Evolutionary conservation across 1,140 invertebrate species (phyloP), one percentile per base, ranked within the genome.

Genomic region (Drosophila sproati): DNA sequence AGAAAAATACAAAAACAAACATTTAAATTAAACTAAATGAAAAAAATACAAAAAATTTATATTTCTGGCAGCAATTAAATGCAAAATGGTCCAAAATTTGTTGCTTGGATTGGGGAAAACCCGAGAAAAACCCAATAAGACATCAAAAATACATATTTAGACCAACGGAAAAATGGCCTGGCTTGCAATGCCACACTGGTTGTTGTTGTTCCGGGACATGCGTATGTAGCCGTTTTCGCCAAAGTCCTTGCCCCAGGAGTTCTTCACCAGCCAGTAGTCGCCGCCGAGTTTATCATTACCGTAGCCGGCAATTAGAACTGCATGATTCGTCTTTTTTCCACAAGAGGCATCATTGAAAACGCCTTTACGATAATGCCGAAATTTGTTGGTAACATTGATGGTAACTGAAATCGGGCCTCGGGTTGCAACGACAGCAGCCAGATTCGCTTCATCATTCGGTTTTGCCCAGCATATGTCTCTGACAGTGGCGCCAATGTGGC

Each of bases 261-360:
- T 96, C 83, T 96, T 96, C 4, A 96, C 93, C 12, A 96, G 78
- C 95, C 95, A 96, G 87, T 95, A 96, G 54, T 94, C 93, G 3
- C 50, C 37, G 0, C 93, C 94, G 8, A 79, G 73, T 20, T 93
- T 88, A 12, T 76, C 61, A 3, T 94, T 94, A 3, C 97, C 97
- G 92, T 97, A 98, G 45, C 98, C 97, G 43, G 98, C 96, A 2
- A 91, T 50, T 2, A 87, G 55, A 4, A 83, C 71, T 94, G 94
- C n/a, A 97, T 92, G n/a, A 97, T 68, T 52, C 1, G 56, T 3
- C 5, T 92, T 85, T 1, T 93, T 77, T 35, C 93, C 20, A 7
- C 74, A 61, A 0, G 2, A 0, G 0, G 6, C 4, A 31, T 57
- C 7, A 7, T 55, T 45, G 0, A 43, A n/a, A 6, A 77, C 51